phyloP scores from a whole-genome alignment of 2,797 vertebrate genomes.

The Leptodactylus fallax region DNA sequence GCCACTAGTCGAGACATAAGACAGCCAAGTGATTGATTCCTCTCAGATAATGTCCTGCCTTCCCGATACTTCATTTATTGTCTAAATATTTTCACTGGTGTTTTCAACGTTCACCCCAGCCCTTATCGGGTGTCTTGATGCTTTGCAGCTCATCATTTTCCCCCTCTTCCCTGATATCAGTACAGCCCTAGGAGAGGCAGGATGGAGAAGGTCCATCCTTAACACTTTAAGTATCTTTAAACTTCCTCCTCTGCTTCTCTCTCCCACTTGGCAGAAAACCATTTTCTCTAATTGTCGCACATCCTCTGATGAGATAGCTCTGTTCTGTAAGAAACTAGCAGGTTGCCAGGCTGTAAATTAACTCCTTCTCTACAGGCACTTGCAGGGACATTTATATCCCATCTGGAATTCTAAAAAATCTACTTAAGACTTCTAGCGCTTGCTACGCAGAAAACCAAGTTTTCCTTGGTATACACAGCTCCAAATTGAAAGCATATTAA shows the following conservation, averaged over 20 bases:
- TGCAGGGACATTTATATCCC: neutral
- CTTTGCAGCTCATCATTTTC: constrained; percentile 73
- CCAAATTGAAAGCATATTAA: too few species aligned
- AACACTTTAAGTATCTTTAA: constrained; percentile 58
- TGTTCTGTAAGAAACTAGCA: constrained; percentile 1
- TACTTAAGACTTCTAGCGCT: neutral
- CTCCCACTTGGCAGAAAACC: constrained; percentile 36
- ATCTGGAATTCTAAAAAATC: neutral
- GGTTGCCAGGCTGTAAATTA: neutral
- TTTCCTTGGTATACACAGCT: too few species aligned
- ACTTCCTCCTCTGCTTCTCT: constrained; percentile 46
- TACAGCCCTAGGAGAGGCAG: constrained; percentile 57
- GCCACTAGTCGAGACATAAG: constrained; percentile 94
- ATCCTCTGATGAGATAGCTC: constrained; percentile 48
- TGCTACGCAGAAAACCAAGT: too few species aligned
- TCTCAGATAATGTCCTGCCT: constrained; percentile 87
- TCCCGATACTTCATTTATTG: constrained; percentile 97
- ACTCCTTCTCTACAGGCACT: neutral
- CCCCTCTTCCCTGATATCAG: constrained; percentile 63
- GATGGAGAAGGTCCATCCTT: constrained; percentile 50
- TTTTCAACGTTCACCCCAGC: constrained; percentile 74
- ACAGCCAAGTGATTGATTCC: constrained; percentile 96
- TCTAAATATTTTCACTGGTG: constrained; percentile 88
- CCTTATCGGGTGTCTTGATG: constrained; percentile 83
- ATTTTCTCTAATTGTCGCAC: constrained; percentile 48